Evolutionary conservation across 37 sponge, comb jelly and placozoan genomes (phyloP).

Genomic region (Cliona cf. orientalis): DNA sequence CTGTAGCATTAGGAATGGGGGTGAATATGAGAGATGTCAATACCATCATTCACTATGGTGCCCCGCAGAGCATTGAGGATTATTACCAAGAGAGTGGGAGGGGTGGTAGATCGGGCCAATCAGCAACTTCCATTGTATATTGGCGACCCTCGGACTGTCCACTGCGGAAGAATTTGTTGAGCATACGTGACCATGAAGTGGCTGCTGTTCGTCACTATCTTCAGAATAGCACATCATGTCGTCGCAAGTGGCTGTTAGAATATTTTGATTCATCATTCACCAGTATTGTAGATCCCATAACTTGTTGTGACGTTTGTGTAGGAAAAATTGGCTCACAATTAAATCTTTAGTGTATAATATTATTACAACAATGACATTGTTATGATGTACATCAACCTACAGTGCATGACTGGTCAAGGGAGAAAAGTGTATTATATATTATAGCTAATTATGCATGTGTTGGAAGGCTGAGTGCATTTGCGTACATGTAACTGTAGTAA

Average conservation of each 20-base stretch:
- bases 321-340: too few relatives aligned
- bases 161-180: background rate
- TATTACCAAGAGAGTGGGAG: conserved; percentile 37
- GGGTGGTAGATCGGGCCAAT: conserved; percentile 23
- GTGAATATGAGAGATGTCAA: conserved; percentile 30
- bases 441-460: too few relatives aligned
- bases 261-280: too few relatives aligned
- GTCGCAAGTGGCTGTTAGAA: conserved; percentile 23
- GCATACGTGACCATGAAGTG: background rate
- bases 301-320: background rate
- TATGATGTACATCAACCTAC: too few relatives aligned
- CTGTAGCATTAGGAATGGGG: conserved; percentile 63
- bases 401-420: too few relatives aligned
- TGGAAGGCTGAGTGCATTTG: too few relatives aligned
- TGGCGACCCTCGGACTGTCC: conserved; percentile 42
- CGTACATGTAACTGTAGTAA: too few relatives aligned
- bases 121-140: conserved; percentile 34
- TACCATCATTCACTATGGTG: conserved; percentile 53
- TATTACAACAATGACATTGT: too few relatives aligned
- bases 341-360: too few relatives aligned
- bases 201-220: conserved; percentile 27
- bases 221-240: conserved; percentile 16
- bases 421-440: too few relatives aligned
- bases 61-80: conserved; percentile 45
- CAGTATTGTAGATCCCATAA: too few relatives aligned